Base-by-base conservation (phyloP, 30 jellyfish, hydroid and myxozoan genomes). In the Catostylus mosaicus region DNA sequence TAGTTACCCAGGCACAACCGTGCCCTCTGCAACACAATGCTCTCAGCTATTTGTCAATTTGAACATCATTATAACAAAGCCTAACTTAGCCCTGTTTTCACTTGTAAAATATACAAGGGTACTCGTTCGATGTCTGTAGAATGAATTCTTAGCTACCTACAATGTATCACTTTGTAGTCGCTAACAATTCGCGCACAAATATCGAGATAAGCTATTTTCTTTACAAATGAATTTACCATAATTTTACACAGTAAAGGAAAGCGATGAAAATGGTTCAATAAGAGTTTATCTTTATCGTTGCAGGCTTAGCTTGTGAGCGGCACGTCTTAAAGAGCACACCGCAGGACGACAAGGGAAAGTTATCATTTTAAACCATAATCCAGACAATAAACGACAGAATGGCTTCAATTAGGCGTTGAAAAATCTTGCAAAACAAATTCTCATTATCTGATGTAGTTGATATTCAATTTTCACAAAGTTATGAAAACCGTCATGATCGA, bases 391-490 rank as follows among this genome's bases (percentile, higher is more conserved):
- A 76, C 30, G 74, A 76, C 66, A 18, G 57, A 68, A 45, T 52
- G 73, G 73, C 54, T 38, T 76, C 24, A 76, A 76, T 76, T 76
- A 46, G 78, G 59, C 27, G 71, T 26, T 76, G 78, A 29, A 76
- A 76, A 76, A 76, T 27, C 59, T 26, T 59, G 78, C 61, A 76
- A 76, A 76, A 59, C 88, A 76, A 76, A 22, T 57, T 48, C 35
- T 22, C 65, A 57, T 35, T 76, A 57, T 60, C 88, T 31, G 77
- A 38, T 76, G 78, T 24, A 76, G 45, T 60, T 54, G 76, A 76
- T 62, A 76, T 76, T 56, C 88, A 76, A 76, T 76, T 76, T 59
- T 76, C 88, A 76, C 88, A 59, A 59, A 57, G 63, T 76, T 76
- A 76, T 76, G 88, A 76, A 76, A 59, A 56, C 78, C 48, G 38